These are phyloP conservation scores for Lophotis ruficrista DNA, from an alignment of 2,113 vertebrate species.

Conservation along the genomic window DNA sequence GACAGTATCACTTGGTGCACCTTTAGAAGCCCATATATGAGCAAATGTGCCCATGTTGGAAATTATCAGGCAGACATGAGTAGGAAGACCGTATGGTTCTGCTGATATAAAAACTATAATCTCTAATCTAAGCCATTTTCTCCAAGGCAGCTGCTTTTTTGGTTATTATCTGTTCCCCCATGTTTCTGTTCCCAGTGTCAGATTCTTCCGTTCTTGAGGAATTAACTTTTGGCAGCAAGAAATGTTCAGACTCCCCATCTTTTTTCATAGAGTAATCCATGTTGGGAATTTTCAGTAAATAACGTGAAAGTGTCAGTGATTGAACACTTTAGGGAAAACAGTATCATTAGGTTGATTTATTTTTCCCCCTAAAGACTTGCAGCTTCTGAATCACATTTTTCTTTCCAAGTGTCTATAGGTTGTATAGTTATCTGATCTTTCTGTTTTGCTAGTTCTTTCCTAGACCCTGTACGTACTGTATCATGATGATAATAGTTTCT, in stretches of 20 bases:
- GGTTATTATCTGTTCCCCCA: constrained; percentile 12
- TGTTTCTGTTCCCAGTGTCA: constrained; percentile 26
- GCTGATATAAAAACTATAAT: constrained; percentile 17
- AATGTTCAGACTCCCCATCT: background rate
- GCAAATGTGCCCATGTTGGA: background rate
- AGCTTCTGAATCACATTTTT: constrained; percentile 4
- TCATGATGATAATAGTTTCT: background rate
- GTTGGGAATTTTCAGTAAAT: constrained; percentile 24
- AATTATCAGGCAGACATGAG: constrained; percentile 14
- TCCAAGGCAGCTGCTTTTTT: constrained; percentile 36
- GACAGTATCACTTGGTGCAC: background rate
- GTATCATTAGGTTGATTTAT: constrained; percentile 16
- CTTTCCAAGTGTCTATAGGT: background rate
- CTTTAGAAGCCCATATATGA: constrained; percentile 7
- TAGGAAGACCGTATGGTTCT: background rate
- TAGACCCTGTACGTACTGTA: background rate
- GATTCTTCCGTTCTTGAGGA: constrained; percentile 46
- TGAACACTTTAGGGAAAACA: background rate
- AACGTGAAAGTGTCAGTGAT: background rate
- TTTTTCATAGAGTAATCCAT: background rate
- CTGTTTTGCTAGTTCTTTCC: background rate
- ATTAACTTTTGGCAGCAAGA: constrained; percentile 34
- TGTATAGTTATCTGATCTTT: background rate
- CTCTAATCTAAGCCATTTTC: background rate
- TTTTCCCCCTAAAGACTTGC: constrained; percentile 15